Percentiles rank a stretch among this genome's conserved stretches.
Evolutionary conservation across 2,113 vertebrate species (phyloP).

Genomic region (Leucosticte australis): DNA sequence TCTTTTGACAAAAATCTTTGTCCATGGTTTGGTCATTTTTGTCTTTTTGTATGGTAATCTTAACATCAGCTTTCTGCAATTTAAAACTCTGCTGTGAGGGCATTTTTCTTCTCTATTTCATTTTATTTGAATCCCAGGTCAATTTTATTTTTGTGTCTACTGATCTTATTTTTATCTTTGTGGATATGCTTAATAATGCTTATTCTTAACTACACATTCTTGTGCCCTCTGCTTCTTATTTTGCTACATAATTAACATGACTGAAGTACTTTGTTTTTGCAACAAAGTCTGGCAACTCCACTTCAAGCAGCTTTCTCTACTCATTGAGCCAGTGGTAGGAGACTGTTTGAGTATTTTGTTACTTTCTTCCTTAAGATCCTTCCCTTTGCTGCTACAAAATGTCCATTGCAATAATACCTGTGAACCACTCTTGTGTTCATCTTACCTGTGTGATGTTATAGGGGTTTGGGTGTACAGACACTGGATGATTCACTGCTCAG

Average conservation of each 20-base stretch:
- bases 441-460: not conserved
- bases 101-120: not conserved
- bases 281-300: not conserved
- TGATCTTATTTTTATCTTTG: not conserved
- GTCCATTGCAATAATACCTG: not conserved
- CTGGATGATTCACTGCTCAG: not conserved
- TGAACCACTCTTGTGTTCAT: not conserved
- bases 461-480: not conserved
- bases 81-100: not conserved
- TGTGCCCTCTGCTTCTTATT: not conserved
- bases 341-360: not conserved
- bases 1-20: not conserved
- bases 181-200: not conserved
- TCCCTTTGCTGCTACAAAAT: not conserved
- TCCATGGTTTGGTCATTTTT: not conserved
- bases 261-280: not conserved
- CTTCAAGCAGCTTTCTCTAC: not conserved
- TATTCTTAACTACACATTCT: accelerated
- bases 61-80: not conserved
- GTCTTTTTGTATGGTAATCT: not conserved
- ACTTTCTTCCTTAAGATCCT: not conserved
- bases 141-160: not conserved
- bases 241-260: not conserved
- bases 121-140: not conserved
- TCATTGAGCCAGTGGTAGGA: not conserved